These are phyloP conservation scores for Gobiocypris rarus DNA, from an alignment of 2,113 vertebrate genomes.

Conservation along the genomic window DNA sequence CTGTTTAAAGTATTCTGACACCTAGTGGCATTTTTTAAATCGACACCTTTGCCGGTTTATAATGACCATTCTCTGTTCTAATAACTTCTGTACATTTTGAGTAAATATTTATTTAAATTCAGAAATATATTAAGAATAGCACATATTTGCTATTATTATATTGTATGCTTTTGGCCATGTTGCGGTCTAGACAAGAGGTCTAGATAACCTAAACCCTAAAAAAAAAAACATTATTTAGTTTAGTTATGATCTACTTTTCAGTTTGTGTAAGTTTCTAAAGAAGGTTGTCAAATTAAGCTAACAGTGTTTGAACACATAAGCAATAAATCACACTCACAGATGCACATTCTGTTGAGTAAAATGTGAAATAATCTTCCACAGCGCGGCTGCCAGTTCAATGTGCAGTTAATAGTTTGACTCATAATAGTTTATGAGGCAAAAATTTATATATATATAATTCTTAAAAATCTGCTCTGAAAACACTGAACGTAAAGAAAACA, in stretches of 20 bases:
- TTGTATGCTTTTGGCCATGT: too few relatives aligned
- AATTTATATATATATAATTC: neutral
- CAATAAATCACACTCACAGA: neutral
- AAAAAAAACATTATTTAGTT: neutral
- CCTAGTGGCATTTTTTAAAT: neutral
- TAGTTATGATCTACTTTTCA: neutral
- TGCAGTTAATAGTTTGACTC: neutral
- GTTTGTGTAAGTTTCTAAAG: neutral
- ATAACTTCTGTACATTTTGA: neutral
- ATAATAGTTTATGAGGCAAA: neutral
- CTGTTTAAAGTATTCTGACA: neutral
- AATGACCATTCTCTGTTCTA: neutral
- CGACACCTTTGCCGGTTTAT: neutral
- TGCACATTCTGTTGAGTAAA: neutral
- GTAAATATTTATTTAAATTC: neutral
- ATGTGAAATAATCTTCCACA: neutral
- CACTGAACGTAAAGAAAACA: neutral
- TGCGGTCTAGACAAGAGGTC: neutral
- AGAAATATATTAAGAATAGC: too few relatives aligned
- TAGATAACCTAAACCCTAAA: neutral
- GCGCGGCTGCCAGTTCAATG: neutral
- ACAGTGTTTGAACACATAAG: neutral
- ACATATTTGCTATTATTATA: too few relatives aligned
- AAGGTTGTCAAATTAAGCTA: neutral
- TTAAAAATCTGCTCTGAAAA: neutral